Evolutionary conservation across 1,140 invertebrate genomes (phyloP), one percentile per base, ranked within the genome.

Genomic region (Gryon sp.): DNA sequence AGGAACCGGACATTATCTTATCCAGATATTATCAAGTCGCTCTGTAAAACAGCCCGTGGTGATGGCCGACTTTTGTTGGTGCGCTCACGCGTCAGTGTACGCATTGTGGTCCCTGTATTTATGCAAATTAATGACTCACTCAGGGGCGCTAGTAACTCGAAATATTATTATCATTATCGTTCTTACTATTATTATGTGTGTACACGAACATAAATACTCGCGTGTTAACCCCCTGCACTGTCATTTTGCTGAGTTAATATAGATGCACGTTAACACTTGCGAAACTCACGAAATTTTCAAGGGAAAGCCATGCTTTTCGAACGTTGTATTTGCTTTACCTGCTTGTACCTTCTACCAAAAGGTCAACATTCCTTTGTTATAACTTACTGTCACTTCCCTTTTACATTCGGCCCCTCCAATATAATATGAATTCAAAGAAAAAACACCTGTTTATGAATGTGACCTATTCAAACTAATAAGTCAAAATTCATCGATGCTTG

Each of bases 1-100:
- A 62, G 77, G 41, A 68, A 52, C 80, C 69, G 63, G 78, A 78
- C 81, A 81, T 83, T 80, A 75, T 78, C 78, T 80, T 82, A 84
- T 83, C 82, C 59, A 70, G 65, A 79, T 75, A 82, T 80, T 83
- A 82, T 84, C 82, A 73, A 62, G 63, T 73, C 50, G 76, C 78
- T 78, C 78, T 79, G 65, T 80, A 72, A 72, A 72, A 69, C 55
- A 68, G 63, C 59, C 53, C 57, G 60, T 74, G 69, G 62, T 63
- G 55, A 74, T 74, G 76, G 18, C 45, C 77, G 52, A 75, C 60
- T 79, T 72, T 66, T 66, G 65, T 70, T 66, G 52, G 53, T 38
- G 59, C 52, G 45, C 41, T 38, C 38, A 45, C 74, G 59, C 66
- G 40, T 46, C 63, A 68, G 34, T 55, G 53, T 69, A 68, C 72